phyloP scores from a whole-genome alignment of 2,797 vertebrate species.

The Clarias fuscus region DNA sequence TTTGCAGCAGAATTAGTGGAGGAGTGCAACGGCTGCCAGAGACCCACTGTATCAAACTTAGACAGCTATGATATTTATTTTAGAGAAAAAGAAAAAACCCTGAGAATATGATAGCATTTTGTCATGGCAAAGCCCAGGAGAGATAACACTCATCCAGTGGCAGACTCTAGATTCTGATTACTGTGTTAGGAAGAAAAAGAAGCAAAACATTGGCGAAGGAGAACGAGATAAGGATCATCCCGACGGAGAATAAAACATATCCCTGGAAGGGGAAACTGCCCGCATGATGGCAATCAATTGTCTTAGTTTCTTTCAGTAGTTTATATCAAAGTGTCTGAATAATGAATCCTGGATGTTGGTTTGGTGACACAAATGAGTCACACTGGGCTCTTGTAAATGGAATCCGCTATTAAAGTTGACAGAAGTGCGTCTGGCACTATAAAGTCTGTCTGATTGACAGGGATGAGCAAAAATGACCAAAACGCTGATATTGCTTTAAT shows the following conservation, averaged over 20 bases:
- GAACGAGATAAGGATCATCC: slow-evolving; percentile 16
- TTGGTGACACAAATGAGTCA: slow-evolving; percentile 1
- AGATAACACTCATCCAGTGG: slow-evolving; percentile 26
- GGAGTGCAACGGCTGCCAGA: background rate
- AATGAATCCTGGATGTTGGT: background rate
- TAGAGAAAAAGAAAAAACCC: background rate
- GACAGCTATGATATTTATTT: slow-evolving; percentile 18
- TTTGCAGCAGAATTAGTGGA: background rate
- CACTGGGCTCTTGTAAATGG: background rate
- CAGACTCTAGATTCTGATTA: slow-evolving; percentile 23
- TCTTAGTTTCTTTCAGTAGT: background rate
- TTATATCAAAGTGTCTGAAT: slow-evolving; percentile 8
- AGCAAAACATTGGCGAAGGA: slow-evolving; percentile 26
- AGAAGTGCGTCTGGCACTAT: background rate
- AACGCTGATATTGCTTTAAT: background rate
- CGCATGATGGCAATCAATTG: slow-evolving; percentile 5
- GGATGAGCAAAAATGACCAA: background rate
- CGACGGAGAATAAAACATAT: slow-evolving; percentile 18
- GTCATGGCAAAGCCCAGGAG: slow-evolving; percentile 31
- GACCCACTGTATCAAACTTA: background rate
- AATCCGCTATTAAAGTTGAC: background rate
- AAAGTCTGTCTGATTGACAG: background rate
- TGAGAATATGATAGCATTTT: slow-evolving; percentile 9
- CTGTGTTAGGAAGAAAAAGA: slow-evolving; percentile 35
- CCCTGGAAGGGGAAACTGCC: background rate